Base-by-base conservation (phyloP, 2,797 vertebrate species). In the Acanthurus tractus region DNA sequence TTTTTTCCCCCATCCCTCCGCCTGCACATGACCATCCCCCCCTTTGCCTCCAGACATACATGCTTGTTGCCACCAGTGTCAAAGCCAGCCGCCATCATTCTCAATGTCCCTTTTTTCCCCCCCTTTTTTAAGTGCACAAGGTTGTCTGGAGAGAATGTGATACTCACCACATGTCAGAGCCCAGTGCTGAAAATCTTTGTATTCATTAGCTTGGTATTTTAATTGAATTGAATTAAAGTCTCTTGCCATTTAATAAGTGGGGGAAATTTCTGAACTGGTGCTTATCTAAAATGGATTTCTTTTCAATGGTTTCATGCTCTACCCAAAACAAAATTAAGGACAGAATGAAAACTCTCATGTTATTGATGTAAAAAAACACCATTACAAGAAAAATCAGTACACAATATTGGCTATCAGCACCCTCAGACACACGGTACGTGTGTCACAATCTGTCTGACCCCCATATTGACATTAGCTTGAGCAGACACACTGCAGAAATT, bases 21-120 rank as follows among this genome's bases (percentile, higher is more conserved):
- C 64, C 70, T 57, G 50, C 76, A 66, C 20, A 13, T 65, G 29
- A 20, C 68, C 69, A 70, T 40, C 61, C 77, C 79, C 63, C 59
- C 3, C 29, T 7, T 52, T 18, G 77, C 84, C 83, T 73, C 76
- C 66, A 80, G 81, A 73, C 76, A 67, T 64, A 22, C 45, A 79
- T 65, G 83, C 82, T 74, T 82, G 84, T 88, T 81, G 85, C 78
- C 83, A 83, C 85, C 61, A 59, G 70, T 84, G 86, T 89, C 85
- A 83, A 88, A 92, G 89, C 88, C 88, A 88, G 79, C 76, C 67
- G 8, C 59, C 79, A 74, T 89, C 78, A 78, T 68, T 74, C 79
- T 78, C 67, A n/a, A 44, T 53, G 20, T 59, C 70, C 22, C 45
- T 53, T 53, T 78, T 70, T 65, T 54, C 17, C 44, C 17, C 44